These are phyloP conservation scores for Tromatobia lineatoria DNA, from an alignment of 2,888 invertebrate species.

Conservation along the genomic window DNA sequence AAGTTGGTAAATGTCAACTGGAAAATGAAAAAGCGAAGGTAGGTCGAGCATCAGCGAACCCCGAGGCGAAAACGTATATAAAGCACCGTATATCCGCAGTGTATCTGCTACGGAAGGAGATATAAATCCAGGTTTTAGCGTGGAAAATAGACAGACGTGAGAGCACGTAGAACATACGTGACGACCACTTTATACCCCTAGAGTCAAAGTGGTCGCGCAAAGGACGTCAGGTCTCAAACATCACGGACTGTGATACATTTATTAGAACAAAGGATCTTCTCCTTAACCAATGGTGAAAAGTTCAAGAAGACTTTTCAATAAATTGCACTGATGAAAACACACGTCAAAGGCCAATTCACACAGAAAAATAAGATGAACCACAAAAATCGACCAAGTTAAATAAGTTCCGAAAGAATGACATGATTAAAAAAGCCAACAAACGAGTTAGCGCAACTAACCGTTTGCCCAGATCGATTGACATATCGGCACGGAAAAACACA, in stretches of 20 bases:
- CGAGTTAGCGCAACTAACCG: too few relatives aligned
- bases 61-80: neutral
- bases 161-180: slow-evolving; percentile 12
- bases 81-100: neutral
- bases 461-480: too few relatives aligned
- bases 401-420: too few relatives aligned
- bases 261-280: neutral
- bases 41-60: neutral
- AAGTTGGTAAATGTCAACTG: slow-evolving; percentile 22
- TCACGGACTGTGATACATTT: neutral
- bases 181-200: neutral
- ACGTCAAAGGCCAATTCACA: too few relatives aligned
- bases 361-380: too few relatives aligned
- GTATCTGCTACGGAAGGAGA: slow-evolving; percentile 5
- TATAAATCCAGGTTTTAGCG: slow-evolving; percentile 34
- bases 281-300: neutral
- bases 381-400: too few relatives aligned
- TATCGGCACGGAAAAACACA: too few relatives aligned
- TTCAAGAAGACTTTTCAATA: neutral
- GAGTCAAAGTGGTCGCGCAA: neutral
- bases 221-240: neutral
- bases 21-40: slow-evolving; percentile 16
- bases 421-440: too few relatives aligned
- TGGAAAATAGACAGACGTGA: slow-evolving; percentile 3
- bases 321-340: neutral